These are phyloP conservation scores for Spermophilus dauricus DNA, from an alignment of 2,113 vertebrate species.

Conservation along the genomic window DNA sequence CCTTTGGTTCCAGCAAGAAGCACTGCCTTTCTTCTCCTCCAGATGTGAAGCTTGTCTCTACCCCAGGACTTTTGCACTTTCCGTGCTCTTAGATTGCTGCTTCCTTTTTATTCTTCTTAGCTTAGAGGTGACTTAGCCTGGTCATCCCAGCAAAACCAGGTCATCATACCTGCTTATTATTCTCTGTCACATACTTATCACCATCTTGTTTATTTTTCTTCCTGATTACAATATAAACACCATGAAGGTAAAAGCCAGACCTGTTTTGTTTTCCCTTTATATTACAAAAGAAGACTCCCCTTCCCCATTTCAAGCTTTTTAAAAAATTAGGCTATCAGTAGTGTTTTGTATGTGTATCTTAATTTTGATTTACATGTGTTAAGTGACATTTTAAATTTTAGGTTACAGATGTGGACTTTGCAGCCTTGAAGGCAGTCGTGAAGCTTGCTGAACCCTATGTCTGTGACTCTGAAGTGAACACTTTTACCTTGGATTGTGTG, in stretches of 20 bases:
- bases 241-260: neutral
- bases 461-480: constrained; percentile 90
- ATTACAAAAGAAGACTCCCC: neutral
- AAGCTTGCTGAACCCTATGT: constrained; percentile 90
- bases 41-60: neutral
- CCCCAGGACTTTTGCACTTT: neutral
- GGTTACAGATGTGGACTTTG: constrained; percentile 92
- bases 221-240: neutral
- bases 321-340: neutral
- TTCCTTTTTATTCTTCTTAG: neutral
- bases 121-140: neutral
- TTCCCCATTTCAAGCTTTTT: neutral
- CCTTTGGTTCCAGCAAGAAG: neutral
- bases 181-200: neutral
- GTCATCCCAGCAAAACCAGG: neutral
- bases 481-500: constrained; percentile 91
- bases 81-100: neutral
- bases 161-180: neutral
- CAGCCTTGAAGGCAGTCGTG: constrained; percentile 91
- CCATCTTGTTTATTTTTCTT: neutral
- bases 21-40: neutral
- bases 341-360: neutral
- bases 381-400: constrained; percentile 76
- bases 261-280: neutral
- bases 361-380: neutral